Evolutionary conservation across 2,888 invertebrate species (phyloP).

Genomic region (Noctua janthe): DNA sequence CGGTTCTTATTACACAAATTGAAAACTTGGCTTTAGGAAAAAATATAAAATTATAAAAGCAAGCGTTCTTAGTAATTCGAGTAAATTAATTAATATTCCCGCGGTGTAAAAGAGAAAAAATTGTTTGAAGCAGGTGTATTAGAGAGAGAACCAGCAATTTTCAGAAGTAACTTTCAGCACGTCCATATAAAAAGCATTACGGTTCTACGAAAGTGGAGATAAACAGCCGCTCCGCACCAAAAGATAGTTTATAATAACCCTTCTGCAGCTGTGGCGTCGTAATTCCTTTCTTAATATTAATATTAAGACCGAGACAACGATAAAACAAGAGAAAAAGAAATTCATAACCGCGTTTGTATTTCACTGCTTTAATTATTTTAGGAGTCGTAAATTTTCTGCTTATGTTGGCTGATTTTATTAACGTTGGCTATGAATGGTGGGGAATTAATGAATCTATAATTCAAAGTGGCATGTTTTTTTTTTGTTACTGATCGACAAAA

Average conservation of each 20-base stretch:
- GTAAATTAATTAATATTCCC: neutral
- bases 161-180: constrained; percentile 25
- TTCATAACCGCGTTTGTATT: constrained; percentile 60
- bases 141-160: constrained; percentile 9
- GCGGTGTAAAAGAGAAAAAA: too few relatives aligned
- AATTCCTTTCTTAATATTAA: constrained; percentile 63
- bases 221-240: constrained; percentile 47
- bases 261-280: constrained; percentile 61
- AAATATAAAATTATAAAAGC: neutral
- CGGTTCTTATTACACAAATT: neutral
- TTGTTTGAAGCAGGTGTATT: neutral
- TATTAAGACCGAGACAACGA: constrained; percentile 61
- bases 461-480: constrained; percentile 14
- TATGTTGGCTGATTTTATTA: constrained; percentile 60
- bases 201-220: constrained; percentile 47
- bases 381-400: constrained; percentile 56
- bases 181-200: constrained; percentile 48
- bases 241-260: constrained; percentile 64
- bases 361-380: constrained; percentile 61
- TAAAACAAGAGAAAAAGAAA: constrained; percentile 60
- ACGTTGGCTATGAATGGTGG: constrained; percentile 36
- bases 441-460: constrained; percentile 38
- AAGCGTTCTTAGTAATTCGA: neutral
- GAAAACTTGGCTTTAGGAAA: neutral
- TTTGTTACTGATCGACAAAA: constrained; percentile 1